Conservation (phyloP, 2,113 vertebrate species). For the Phyllostomus discolor region DNA sequence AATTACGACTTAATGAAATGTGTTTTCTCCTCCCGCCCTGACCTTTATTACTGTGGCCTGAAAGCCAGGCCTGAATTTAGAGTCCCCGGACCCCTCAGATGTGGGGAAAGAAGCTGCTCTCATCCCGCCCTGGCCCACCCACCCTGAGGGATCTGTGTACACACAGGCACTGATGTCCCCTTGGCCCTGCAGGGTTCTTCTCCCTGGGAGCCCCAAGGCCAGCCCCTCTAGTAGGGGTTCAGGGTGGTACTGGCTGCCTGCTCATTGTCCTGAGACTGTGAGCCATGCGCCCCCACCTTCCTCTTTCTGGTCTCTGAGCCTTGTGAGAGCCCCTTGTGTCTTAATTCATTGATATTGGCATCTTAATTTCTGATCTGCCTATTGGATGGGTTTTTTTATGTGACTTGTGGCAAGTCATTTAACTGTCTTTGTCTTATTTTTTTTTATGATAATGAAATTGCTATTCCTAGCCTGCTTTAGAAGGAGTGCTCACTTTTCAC, state of each 20-base stretch:
- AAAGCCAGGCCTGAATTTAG: not conserved
- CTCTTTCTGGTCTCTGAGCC: not conserved
- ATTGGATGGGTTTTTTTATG: not conserved
- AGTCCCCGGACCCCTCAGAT: not conserved
- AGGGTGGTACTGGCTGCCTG: not conserved
- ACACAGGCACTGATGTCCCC: not conserved
- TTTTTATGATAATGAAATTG: not conserved
- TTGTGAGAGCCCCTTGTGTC: not conserved
- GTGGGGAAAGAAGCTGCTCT: not conserved
- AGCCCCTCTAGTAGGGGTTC: not conserved
- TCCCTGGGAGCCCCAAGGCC: not conserved
- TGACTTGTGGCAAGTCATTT: not conserved
- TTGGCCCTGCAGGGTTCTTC: not conserved
- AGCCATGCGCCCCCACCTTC: not conserved
- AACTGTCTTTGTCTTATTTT: not conserved
- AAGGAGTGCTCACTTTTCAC: not conserved
- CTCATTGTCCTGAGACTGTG: not conserved
- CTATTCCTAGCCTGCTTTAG: not conserved
- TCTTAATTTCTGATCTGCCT: not conserved
- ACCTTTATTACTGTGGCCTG: not conserved
- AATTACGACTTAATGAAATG: not conserved
- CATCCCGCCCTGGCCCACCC: no score
- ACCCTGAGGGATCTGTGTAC: not conserved
- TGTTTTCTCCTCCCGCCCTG: not conserved
- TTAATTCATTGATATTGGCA: not conserved